Conservation (phyloP, 2,888 invertebrate species). For the Digitonthophagus gazella region DNA sequence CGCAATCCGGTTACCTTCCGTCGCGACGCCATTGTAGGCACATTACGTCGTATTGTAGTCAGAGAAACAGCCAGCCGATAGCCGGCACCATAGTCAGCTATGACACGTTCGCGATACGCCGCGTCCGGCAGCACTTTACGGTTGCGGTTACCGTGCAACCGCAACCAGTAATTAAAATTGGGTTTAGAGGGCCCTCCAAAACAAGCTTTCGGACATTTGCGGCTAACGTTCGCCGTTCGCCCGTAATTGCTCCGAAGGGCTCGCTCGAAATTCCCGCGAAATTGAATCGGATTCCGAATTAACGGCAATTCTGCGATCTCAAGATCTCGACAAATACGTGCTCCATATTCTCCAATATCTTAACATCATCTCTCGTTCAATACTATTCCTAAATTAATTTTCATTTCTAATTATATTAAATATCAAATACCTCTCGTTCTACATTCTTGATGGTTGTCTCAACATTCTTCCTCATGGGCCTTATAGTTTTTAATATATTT, state of each 20-base stretch:
- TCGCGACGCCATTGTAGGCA: not conserved
- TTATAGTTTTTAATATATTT: too few species aligned
- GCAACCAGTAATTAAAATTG: not conserved
- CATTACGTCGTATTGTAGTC: not conserved
- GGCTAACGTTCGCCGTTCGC: not conserved
- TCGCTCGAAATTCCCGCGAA: not conserved
- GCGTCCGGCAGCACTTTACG: not conserved
- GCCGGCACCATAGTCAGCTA: not conserved
- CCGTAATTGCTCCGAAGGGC: not conserved
- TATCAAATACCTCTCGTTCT: too few species aligned
- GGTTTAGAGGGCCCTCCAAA: not conserved
- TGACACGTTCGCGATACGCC: not conserved
- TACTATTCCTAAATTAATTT: too few species aligned
- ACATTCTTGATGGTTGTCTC: too few species aligned
- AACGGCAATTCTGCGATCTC: not conserved
- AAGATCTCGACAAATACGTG: not conserved
- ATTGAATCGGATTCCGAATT: not conserved
- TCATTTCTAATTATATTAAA: too few species aligned
- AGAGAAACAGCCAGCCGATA: not conserved
- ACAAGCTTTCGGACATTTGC: not conserved
- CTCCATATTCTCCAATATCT: too few species aligned
- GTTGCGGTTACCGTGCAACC: not conserved
- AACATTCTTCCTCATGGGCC: too few species aligned
- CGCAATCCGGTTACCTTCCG: not conserved
- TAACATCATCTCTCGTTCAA: too few species aligned